Conservation (phyloP, 2,888 invertebrate genomes). For the Caenorhabditis auriculariae region DNA sequence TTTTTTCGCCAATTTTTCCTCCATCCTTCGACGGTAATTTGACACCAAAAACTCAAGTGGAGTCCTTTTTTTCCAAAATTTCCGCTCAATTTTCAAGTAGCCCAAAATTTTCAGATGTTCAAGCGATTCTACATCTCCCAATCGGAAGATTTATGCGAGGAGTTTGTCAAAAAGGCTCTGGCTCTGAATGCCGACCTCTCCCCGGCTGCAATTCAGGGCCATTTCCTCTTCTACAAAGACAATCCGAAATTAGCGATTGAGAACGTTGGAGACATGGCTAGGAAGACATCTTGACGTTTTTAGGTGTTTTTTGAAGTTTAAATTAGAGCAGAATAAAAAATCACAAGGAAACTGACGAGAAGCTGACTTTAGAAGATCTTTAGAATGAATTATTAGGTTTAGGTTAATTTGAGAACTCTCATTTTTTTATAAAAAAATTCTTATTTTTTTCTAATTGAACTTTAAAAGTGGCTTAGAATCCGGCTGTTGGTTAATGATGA, state of each 20-base stretch:
- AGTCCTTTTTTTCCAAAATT: background rate
- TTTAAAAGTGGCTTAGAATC: no score
- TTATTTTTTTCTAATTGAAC: no score
- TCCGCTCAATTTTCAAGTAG: background rate
- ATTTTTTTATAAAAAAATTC: no score
- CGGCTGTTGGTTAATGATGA: no score
- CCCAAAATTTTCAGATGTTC: conserved; percentile 48
- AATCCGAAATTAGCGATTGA: conserved; percentile 46
- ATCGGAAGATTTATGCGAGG: conserved; percentile 8
- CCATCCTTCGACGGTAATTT: background rate
- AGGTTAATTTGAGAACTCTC: no score
- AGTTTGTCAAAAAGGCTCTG: conserved; percentile 28
- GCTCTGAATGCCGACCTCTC: conserved; percentile 32
- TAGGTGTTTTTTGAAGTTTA: background rate
- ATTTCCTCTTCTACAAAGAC: conserved; percentile 54
- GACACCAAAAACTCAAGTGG: background rate
- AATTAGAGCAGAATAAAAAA: background rate
- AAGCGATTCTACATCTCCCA: conserved; percentile 47
- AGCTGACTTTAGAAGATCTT: background rate
- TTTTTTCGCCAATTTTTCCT: background rate
- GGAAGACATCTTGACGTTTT: background rate
- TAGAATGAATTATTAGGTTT: no score
- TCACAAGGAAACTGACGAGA: background rate
- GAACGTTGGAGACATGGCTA: conserved; percentile 6
- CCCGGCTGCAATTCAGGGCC: conserved; percentile 57